Percentiles rank a stretch among this genome's conserved stretches.
phyloP scores from a whole-genome alignment of 2,888 invertebrate species.

The Agonopterix arenella region DNA sequence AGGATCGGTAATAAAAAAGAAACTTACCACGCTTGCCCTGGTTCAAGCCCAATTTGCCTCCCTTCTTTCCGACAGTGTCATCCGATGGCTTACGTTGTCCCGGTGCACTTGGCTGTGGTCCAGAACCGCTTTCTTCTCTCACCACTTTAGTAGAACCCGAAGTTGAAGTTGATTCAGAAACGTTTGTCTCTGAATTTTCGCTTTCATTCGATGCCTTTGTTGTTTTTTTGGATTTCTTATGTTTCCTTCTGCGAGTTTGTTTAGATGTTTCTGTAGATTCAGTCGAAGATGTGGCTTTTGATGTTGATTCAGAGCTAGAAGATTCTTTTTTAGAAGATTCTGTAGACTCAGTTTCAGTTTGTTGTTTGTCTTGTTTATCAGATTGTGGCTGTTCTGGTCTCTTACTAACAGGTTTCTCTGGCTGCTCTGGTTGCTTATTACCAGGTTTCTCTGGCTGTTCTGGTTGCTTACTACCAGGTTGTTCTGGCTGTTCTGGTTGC shows the following conservation, averaged over 20 bases:
- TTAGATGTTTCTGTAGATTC: too few relatives aligned
- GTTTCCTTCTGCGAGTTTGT: too few relatives aligned
- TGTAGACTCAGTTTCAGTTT: too few relatives aligned
- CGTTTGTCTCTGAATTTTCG: too few relatives aligned
- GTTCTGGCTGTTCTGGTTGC: not conserved
- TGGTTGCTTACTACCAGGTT: not conserved
- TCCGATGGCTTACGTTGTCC: not conserved
- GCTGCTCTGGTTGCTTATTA: not conserved
- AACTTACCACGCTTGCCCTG: conserved; percentile 26
- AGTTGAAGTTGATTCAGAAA: not conserved
- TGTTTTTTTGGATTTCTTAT: too few relatives aligned
- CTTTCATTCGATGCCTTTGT: too few relatives aligned
- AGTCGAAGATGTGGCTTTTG: too few relatives aligned
- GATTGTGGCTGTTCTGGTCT: not conserved
- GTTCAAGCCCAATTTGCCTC: conserved; percentile 25
- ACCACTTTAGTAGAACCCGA: not conserved
- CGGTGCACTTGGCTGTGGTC: not conserved
- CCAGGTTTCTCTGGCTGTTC: not conserved
- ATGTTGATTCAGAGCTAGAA: too few relatives aligned
- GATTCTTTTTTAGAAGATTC: too few relatives aligned
- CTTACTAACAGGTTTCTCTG: not conserved
- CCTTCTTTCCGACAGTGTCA: conserved; percentile 20
- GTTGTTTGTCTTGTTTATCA: not conserved
- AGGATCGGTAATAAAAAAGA: not conserved
- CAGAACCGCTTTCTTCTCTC: not conserved